Conservation (phyloP, 1,140 invertebrate genomes). For the Anthonomus grandis region DNA sequence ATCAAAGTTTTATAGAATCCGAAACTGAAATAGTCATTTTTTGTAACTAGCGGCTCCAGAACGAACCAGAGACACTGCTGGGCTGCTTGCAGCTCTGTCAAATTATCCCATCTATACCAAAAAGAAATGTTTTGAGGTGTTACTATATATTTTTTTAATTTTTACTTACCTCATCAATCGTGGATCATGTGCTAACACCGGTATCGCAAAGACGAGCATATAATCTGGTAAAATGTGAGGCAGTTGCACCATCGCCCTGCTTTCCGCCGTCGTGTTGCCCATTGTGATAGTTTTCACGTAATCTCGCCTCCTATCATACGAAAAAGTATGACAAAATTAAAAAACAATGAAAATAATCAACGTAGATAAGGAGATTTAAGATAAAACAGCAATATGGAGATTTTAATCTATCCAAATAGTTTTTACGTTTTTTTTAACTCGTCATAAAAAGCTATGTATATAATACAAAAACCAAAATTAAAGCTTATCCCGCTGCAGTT, state of each 20-base stretch:
- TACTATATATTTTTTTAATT: too few species aligned
- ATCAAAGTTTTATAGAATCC: constrained; percentile 94
- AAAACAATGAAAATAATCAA: too few species aligned
- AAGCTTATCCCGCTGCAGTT: too few species aligned
- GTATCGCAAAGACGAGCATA: constrained; percentile 92
- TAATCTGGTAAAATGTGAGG: constrained; percentile 93
- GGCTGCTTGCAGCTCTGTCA: constrained; percentile 70
- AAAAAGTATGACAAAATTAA: too few species aligned
- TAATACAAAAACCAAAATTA: background rate
- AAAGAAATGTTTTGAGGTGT: too few species aligned
- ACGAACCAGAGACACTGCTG: constrained; percentile 90
- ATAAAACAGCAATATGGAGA: too few species aligned
- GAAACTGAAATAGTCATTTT: constrained; percentile 92
- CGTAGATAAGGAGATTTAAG: too few species aligned
- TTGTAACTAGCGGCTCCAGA: constrained; percentile 87
- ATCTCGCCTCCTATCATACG: constrained; percentile 76
- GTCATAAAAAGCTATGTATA: too few species aligned
- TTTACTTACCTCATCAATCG: constrained; percentile 57
- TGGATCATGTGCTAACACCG: constrained; percentile 88
- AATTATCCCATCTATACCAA: constrained; percentile 62
- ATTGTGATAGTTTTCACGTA: constrained; percentile 79
- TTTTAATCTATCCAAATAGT: background rate
- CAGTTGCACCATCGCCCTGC: constrained; percentile 65
- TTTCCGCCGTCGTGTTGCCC: constrained; percentile 55
- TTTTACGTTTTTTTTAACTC: background rate